Percentiles rank a stretch among this genome's conserved stretches.
These are phyloP conservation scores for Rostratula benghalensis DNA, from an alignment of 2,113 vertebrate genomes.

Conservation along the genomic window DNA sequence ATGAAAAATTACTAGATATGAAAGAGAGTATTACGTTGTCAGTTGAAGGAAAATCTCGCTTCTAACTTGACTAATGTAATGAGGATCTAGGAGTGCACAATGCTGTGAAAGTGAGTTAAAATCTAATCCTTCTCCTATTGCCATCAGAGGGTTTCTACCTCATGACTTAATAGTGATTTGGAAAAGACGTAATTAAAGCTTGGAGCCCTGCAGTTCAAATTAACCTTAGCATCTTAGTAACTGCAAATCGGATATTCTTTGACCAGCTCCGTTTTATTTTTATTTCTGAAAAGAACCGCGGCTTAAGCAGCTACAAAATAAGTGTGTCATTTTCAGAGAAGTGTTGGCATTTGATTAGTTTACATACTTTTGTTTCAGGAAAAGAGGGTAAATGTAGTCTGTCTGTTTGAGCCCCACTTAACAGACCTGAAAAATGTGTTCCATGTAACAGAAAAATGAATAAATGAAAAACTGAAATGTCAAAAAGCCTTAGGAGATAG, in stretches of 20 bases:
- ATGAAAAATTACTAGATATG: background rate
- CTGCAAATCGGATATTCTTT: background rate
- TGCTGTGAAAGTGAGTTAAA: background rate
- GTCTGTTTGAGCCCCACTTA: background rate
- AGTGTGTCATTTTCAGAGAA: fast-evolving
- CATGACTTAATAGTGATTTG: background rate
- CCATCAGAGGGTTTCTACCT: background rate
- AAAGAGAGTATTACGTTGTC: background rate
- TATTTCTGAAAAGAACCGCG: background rate
- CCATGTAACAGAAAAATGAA: background rate
- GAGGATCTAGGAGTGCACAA: background rate
- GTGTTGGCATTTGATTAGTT: background rate
- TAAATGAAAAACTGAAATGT: background rate
- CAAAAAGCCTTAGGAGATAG: background rate
- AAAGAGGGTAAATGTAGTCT: background rate
- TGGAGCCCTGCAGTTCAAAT: background rate
- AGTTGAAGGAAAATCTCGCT: background rate
- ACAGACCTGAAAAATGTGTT: background rate
- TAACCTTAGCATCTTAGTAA: background rate
- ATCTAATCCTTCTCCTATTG: background rate
- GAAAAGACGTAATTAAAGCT: background rate
- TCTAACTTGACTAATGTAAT: background rate
- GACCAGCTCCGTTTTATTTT: background rate
- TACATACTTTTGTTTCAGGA: background rate
- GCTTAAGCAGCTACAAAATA: background rate